A percentile compares a stretch with the other conserved stretches of the same genome.
Conservation (phyloP, 2,888 invertebrate genomes). For the Ophion obscuratus region DNA sequence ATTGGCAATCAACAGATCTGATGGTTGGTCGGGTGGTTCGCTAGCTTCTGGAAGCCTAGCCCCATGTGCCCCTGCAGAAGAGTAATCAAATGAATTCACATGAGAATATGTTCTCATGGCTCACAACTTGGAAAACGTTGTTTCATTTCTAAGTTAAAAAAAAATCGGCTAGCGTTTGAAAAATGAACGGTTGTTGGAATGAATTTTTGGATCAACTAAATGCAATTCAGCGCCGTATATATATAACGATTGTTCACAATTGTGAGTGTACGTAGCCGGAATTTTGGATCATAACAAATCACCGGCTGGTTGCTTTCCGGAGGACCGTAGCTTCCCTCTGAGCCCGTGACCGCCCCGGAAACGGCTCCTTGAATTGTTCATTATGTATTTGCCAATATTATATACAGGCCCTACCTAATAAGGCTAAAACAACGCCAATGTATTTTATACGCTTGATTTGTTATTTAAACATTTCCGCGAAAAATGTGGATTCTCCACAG, state of each 20-base stretch:
- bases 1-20: slow-evolving; percentile 10
- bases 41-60: slow-evolving; percentile 20
- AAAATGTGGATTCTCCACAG: neutral
- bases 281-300: slow-evolving; percentile 6
- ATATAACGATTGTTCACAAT: neutral
- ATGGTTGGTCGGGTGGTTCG: slow-evolving; percentile 29
- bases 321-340: slow-evolving; percentile 33
- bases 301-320: slow-evolving; percentile 33
- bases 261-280: neutral
- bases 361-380: slow-evolving; percentile 48
- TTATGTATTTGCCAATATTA: neutral
- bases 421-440: neutral
- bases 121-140: neutral
- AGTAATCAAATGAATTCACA: neutral
- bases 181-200: neutral
- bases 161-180: neutral
- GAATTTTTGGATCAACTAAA: neutral
- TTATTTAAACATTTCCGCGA: neutral
- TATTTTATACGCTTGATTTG: neutral
- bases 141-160: neutral
- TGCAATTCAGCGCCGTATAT: too few species aligned
- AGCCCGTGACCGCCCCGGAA: slow-evolving; percentile 45
- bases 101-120: neutral
- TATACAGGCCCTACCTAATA: neutral
- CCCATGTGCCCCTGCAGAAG: slow-evolving; percentile 19